Conservation (phyloP, 2,888 invertebrate genomes). For the Xylophagus ater region DNA sequence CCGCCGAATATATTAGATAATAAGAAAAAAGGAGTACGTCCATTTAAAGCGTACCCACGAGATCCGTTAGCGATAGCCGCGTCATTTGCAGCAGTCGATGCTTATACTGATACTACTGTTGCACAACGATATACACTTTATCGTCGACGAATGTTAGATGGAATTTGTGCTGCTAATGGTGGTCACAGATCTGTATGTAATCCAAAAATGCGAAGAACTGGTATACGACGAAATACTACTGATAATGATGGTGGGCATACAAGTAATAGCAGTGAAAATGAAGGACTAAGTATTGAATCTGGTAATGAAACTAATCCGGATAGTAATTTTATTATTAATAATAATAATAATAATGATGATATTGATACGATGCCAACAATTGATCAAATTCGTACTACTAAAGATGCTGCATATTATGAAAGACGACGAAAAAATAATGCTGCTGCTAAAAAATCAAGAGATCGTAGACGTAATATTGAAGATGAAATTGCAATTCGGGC, state of each 20-base stretch:
- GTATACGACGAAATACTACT: no score
- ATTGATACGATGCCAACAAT: no score
- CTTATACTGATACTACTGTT: constrained; percentile 42
- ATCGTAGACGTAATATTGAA: constrained; percentile 79
- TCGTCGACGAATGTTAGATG: constrained; percentile 51
- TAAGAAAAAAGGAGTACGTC: no score
- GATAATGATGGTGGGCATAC: no score
- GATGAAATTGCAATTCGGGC: constrained; percentile 85
- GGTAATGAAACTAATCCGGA: no score
- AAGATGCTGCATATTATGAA: constrained; percentile 80
- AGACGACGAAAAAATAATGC: constrained; percentile 84
- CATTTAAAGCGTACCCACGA: constrained; percentile 62
- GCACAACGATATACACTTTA: constrained; percentile 55
- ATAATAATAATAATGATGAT: no score
- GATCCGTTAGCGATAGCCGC: constrained; percentile 52
- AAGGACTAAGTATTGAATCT: no score
- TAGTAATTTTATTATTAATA: no score
- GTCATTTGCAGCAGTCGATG: constrained; percentile 44
- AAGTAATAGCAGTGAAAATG: no score
- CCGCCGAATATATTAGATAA: no score
- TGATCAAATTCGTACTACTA: constrained; percentile 27
- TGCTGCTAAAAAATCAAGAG: constrained; percentile 89
- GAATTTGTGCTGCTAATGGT: constrained; percentile 52
- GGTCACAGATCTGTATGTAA: constrained; percentile 48
- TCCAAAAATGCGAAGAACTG: constrained; percentile 58